Conservation (phyloP, 2,797 vertebrate genomes). For the Heliangelus exortis region DNA sequence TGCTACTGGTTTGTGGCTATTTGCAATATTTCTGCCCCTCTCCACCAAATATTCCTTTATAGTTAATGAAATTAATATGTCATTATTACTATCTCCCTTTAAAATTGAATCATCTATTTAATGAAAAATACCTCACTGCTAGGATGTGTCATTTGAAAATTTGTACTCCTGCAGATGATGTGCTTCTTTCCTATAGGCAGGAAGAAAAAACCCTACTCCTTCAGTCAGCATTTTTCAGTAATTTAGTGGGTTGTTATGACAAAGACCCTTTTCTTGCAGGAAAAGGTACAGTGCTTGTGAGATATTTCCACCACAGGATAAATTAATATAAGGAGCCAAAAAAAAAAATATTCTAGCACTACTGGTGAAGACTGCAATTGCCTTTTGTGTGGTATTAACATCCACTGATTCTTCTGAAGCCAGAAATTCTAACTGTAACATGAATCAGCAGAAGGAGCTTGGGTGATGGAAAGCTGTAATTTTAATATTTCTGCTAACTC, state of each 20-base stretch:
- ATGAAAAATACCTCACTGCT: not conserved
- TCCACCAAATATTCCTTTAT: not conserved
- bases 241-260: not conserved
- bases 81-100: not conserved
- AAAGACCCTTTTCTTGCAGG: not conserved
- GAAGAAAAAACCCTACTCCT: not conserved
- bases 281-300: not conserved
- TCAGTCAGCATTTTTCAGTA: not conserved
- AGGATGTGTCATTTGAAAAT: not conserved
- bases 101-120: not conserved
- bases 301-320: not conserved
- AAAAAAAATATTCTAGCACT: not conserved
- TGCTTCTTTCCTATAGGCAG: not conserved
- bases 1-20: not conserved
- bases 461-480: not conserved
- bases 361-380: not conserved
- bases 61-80: not conserved
- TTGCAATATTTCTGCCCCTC: not conserved
- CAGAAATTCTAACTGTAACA: not conserved
- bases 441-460: not conserved
- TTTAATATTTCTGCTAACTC: constrained; percentile 12
- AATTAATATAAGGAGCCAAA: not conserved
- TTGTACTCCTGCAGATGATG: not conserved
- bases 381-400: not conserved
- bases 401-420: not conserved